Evolutionary conservation across 2,113 vertebrate genomes (phyloP), one percentile per base, ranked within the genome.

Genomic region (Aegotheles bennettii): DNA sequence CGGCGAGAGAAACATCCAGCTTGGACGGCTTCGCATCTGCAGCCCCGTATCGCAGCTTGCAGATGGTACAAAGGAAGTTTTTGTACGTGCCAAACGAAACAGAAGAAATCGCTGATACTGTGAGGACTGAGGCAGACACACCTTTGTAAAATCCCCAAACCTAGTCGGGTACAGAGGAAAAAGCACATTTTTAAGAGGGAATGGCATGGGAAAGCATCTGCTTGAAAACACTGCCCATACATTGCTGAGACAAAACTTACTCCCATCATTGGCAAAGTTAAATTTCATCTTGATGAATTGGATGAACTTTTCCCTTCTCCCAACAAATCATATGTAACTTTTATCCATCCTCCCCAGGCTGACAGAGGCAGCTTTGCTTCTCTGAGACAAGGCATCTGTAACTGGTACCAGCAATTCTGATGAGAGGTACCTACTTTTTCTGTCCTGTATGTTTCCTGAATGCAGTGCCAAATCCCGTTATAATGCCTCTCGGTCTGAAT

Each of bases 61-160:
- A 98, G 64, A 98, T 86, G 45, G 92, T 78, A 2, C 95, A 90
- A 2, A 99, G 98, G 70, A 94, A 95, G 73, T 98, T 98, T 86
- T 77, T 98, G 94, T 99, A 99, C 1, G 97, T 97, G 59, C 98
- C 98, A 5, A 99, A 99, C 1, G 98, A 98, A 84, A 98, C 95
- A 1, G 98, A 98, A 0, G 98, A 98, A 77, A 98, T 97, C 83
- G 97, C 60, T 0, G 98, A 98, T 25, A 98, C 97, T 0, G 97
- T 96, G 31, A 98, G 97, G 16, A 97, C 96, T 0, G 99, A 98
- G 59, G 98, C 97, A 4, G 98, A 98, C 85, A 98, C 96, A 15
- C 99, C 99, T 63, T 97, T 97, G 95, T 98, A 99, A 97, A 99
- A 99, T 9, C 99, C 98, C 65, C 94, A 36, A 13, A 98, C 79